phyloP scores from a whole-genome alignment of 2,113 vertebrate species.

The Hippocampus comes region DNA sequence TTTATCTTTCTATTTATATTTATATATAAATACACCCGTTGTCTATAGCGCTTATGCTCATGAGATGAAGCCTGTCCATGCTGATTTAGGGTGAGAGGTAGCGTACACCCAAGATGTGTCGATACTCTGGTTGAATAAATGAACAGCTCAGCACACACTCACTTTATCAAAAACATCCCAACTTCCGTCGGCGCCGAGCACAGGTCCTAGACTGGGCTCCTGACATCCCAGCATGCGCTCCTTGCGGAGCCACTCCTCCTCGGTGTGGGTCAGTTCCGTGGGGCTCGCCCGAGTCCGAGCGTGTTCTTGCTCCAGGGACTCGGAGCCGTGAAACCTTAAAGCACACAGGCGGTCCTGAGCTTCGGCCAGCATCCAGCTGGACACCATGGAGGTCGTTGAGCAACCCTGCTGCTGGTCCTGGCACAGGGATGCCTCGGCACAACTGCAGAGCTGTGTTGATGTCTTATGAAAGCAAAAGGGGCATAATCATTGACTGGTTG shows the following conservation, averaged over 20 bases:
- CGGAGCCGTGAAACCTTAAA: constrained; percentile 88
- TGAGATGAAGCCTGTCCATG: too few relatives aligned
- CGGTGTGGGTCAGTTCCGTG: constrained; percentile 80
- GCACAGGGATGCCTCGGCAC: constrained; percentile 82
- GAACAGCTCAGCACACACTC: background rate
- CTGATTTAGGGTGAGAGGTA: too few relatives aligned
- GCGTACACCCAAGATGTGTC: too few relatives aligned
- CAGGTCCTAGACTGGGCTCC: constrained; percentile 76
- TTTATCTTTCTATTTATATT: too few relatives aligned
- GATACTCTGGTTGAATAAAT: too few relatives aligned
- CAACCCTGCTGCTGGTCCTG: constrained; percentile 83
- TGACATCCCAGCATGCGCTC: constrained; percentile 83
- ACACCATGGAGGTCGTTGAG: constrained; percentile 86
- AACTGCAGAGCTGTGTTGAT: constrained; percentile 65
- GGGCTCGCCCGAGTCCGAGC: constrained; percentile 80
- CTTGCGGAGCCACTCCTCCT: constrained; percentile 92
- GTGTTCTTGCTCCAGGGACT: constrained; percentile 87
- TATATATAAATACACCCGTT: too few relatives aligned
- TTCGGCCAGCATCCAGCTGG: constrained; percentile 91
- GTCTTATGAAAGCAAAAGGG: constrained; percentile 17
- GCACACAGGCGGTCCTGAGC: constrained; percentile 91
- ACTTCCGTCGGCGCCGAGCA: constrained; percentile 76
- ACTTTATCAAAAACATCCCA: constrained; percentile 94
- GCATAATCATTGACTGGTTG: constrained; percentile 2
- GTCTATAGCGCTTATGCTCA: too few relatives aligned